These are phyloP conservation scores for Drosophila parthenogenetica DNA, from an alignment of 2,888 invertebrate genomes.

Conservation along the genomic window DNA sequence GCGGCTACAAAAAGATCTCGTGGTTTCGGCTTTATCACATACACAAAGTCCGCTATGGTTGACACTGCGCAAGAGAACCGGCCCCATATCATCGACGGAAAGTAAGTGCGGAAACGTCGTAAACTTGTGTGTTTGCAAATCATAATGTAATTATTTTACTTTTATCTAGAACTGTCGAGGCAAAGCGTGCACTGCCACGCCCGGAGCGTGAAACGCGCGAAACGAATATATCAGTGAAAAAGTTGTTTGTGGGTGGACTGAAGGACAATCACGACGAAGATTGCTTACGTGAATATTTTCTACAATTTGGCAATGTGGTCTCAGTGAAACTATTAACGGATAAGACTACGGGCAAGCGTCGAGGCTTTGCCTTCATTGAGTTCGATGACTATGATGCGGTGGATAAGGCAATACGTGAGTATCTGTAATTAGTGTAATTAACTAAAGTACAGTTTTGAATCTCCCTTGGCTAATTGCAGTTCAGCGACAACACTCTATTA, in stretches of 20 bases:
- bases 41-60: conserved; percentile 95
- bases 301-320: conserved; percentile 92
- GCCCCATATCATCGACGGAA: conserved; percentile 96
- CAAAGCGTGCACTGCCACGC: conserved; percentile 97
- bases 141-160: background rate
- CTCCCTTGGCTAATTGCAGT: conserved; percentile 86
- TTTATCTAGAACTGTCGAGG: conserved; percentile 91
- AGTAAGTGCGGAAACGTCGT: conserved; percentile 80
- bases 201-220: conserved; percentile 96
- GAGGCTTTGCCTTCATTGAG: conserved; percentile 98
- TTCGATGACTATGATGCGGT: conserved; percentile 99
- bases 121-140: background rate
- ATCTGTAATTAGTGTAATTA: background rate
- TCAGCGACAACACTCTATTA: conserved; percentile 92
- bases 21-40: conserved; percentile 99
- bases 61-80: conserved; percentile 96
- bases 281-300: conserved; percentile 93
- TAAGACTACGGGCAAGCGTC: conserved; percentile 95
- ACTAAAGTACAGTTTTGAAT: background rate
- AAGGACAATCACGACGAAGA: conserved; percentile 97
- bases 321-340: conserved; percentile 95
- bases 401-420: conserved; percentile 97
- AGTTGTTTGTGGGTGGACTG: conserved; percentile 96
- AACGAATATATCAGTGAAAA: conserved; percentile 96
- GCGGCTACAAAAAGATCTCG: conserved; percentile 96